Evolutionary conservation across 2,113 vertebrate species (phyloP).

Genomic region (Catagonus wagneri): DNA sequence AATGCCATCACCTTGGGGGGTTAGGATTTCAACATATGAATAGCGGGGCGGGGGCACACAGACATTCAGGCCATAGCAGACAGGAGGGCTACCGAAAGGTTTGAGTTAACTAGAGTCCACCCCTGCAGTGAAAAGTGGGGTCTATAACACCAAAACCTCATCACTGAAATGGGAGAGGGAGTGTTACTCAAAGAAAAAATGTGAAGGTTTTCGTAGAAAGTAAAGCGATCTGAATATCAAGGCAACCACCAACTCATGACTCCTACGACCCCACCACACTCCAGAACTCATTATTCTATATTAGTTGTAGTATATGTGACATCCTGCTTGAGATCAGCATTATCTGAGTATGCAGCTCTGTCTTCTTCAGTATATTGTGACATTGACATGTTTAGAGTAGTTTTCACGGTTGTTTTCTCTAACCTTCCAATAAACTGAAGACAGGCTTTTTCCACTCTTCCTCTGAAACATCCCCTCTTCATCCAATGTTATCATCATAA

Average conservation of each 20-base stretch:
- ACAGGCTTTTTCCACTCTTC: not conserved
- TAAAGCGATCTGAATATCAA: not conserved
- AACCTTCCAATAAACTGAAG: constrained; percentile 34
- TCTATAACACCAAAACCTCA: not conserved
- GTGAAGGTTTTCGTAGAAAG: not conserved
- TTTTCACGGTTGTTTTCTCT: constrained; percentile 42
- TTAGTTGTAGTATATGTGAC: not conserved
- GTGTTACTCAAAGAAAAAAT: constrained; percentile 34
- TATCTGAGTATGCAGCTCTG: not conserved
- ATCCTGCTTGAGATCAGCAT: not conserved
- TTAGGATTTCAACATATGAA: not conserved
- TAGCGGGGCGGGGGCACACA: not conserved
- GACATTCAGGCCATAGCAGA: not conserved
- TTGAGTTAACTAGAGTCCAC: not conserved
- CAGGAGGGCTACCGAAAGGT: not conserved
- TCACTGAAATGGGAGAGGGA: not conserved
- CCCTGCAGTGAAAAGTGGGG: not conserved
- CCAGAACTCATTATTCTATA: not conserved
- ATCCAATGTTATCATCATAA: not conserved
- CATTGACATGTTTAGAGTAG: not conserved
- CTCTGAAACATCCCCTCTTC: not conserved
- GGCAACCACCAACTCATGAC: not conserved
- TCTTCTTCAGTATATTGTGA: constrained; percentile 16
- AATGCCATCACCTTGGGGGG: not conserved
- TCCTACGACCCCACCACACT: not conserved